phyloP scores from a whole-genome alignment of 23 tunicate species.

The Halocynthia roretzi region DNA sequence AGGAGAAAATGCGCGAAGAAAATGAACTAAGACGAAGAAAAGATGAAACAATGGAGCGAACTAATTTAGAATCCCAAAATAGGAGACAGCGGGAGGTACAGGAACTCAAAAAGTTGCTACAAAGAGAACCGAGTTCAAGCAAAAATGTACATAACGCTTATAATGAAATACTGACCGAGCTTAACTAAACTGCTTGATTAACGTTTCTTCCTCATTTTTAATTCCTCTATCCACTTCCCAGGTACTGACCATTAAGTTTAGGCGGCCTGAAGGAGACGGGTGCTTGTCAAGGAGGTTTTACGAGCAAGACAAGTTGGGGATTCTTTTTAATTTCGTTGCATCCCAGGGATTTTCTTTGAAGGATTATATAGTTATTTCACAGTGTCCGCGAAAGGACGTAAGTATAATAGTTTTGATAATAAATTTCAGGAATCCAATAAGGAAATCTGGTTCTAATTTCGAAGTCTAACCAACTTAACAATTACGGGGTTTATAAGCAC shows the following conservation, averaged over 20 bases:
- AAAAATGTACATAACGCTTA: too few relatives aligned
- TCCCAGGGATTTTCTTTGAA: constrained; percentile 19
- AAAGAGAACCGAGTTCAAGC: too few relatives aligned
- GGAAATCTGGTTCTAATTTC: too few relatives aligned
- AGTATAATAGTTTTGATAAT: not conserved
- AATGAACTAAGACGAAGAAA: too few relatives aligned
- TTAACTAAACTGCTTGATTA: too few relatives aligned
- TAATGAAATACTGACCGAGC: too few relatives aligned
- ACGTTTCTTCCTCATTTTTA: too few relatives aligned
- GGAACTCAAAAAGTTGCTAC: too few relatives aligned
- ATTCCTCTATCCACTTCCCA: not conserved
- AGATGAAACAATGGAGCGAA: not conserved
- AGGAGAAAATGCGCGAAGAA: too few relatives aligned
- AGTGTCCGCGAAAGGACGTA: constrained; percentile 17
- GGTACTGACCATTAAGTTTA: not conserved
- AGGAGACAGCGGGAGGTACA: not conserved
- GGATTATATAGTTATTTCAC: constrained; percentile 6
- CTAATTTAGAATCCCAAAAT: not conserved
- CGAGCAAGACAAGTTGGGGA: not conserved
- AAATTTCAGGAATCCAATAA: too few relatives aligned
- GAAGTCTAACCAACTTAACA: too few relatives aligned
- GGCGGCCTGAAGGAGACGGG: constrained; percentile 15
- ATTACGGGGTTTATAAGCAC: too few relatives aligned
- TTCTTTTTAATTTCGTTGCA: not conserved
- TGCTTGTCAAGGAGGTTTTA: constrained; percentile 7